These are phyloP conservation scores for Eugnorisma glareosa DNA, from an alignment of 2,888 invertebrate genomes.

Conservation along the genomic window DNA sequence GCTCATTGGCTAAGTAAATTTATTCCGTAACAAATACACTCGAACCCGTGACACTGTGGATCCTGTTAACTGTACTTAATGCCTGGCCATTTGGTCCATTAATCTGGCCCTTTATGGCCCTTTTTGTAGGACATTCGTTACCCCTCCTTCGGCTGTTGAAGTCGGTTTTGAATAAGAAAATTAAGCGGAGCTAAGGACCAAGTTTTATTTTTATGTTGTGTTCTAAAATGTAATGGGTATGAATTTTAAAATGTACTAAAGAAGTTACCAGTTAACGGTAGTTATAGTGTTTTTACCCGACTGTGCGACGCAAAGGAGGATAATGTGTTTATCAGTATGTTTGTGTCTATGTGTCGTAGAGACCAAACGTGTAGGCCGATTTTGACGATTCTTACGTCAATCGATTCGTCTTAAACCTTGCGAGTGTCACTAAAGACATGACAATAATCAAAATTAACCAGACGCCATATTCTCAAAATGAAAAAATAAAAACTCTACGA, in stretches of 20 bases:
- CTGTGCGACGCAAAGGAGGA: not conserved
- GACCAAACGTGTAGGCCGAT: not conserved
- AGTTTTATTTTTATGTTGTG: slow-evolving; percentile 47
- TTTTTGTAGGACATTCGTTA: slow-evolving; percentile 78
- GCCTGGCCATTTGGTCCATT: slow-evolving; percentile 80
- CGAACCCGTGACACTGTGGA: slow-evolving; percentile 74
- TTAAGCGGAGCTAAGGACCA: slow-evolving; percentile 48
- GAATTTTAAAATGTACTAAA: slow-evolving; percentile 17
- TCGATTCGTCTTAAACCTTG: not conserved
- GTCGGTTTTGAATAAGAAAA: slow-evolving; percentile 70
- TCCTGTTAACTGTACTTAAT: slow-evolving; percentile 80
- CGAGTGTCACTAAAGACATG: not conserved
- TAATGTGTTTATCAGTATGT: not conserved
- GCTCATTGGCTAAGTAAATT: slow-evolving; percentile 77
- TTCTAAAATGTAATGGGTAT: slow-evolving; percentile 25
- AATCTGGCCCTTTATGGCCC: slow-evolving; percentile 76
- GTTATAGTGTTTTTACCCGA: not conserved
- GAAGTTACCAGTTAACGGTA: not conserved
- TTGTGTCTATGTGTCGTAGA: not conserved
- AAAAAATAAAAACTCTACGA: too few species aligned
- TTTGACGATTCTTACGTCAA: not conserved
- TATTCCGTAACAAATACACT: slow-evolving; percentile 77
- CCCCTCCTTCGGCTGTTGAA: slow-evolving; percentile 66
- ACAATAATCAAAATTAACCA: too few species aligned
- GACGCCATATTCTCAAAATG: too few species aligned